A percentile compares a stretch with the other conserved stretches of the same genome.
These are phyloP conservation scores for Machimus atricapillus DNA, from an alignment of 2,888 invertebrate genomes.

Conservation along the genomic window DNA sequence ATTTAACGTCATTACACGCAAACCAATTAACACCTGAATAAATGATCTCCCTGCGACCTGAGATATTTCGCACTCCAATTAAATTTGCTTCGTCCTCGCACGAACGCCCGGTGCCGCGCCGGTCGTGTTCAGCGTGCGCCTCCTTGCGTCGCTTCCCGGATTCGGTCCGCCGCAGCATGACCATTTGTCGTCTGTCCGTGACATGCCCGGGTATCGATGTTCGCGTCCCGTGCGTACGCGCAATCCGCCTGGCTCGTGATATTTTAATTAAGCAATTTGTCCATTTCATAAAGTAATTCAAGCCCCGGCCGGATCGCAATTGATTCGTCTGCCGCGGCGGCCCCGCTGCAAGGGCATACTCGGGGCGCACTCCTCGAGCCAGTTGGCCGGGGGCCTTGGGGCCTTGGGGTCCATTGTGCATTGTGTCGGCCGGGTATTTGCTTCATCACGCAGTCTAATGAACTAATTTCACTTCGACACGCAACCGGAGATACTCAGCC, in stretches of 20 bases:
- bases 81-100: conserved; percentile 49
- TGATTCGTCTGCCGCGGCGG: conserved; percentile 17
- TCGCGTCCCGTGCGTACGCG: conserved; percentile 14
- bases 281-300: conserved; percentile 49
- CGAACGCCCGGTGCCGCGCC: not conserved
- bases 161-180: not conserved
- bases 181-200: conserved; percentile 31
- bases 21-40: conserved; percentile 51
- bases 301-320: conserved; percentile 17
- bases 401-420: not conserved
- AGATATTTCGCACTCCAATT: conserved; percentile 50
- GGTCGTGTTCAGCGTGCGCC: not conserved
- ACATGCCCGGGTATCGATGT: conserved; percentile 25
- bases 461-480: conserved; percentile 11
- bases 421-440: conserved; percentile 10
- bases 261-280: conserved; percentile 53
- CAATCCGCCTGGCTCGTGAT: conserved; percentile 46
- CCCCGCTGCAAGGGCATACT: not conserved
- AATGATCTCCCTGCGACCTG: conserved; percentile 46
- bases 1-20: conserved; percentile 51
- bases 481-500: not conserved
- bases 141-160: not conserved
- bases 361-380: not conserved
- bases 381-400: not conserved
- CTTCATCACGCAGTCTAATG: conserved; percentile 13